Evolutionary conservation across 2,113 vertebrate species (phyloP).

Genomic region (Tinamus guttatus): DNA sequence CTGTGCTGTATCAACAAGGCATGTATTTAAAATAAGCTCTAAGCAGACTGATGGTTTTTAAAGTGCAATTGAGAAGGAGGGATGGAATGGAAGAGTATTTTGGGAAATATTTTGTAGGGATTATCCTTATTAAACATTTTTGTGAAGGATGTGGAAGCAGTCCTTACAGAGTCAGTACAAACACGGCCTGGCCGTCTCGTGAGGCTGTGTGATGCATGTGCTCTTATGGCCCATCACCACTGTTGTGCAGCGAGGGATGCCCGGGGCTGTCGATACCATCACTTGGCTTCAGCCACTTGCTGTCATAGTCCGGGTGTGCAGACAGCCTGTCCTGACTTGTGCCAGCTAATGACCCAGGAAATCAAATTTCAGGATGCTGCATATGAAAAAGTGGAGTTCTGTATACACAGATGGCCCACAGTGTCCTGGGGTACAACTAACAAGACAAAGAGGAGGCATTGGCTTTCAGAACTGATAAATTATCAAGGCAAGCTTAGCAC

Average conservation of each 20-base stretch:
- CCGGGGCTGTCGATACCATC: background rate
- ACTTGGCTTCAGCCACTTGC: fast-evolving
- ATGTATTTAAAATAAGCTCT: background rate
- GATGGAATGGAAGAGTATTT: background rate
- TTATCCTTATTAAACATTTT: background rate
- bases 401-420: too few species aligned
- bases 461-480: background rate
- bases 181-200: background rate
- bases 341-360: fast-evolving
- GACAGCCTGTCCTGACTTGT: background rate
- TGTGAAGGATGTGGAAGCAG: background rate
- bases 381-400: background rate
- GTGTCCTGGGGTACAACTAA: background rate
- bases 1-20: background rate
- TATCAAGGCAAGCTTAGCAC: background rate
- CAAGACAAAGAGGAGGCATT: background rate
- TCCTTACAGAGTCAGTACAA: background rate
- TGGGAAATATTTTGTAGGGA: background rate
- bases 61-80: background rate
- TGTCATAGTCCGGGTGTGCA: fast-evolving
- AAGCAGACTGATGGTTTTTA: background rate
- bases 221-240: fast-evolving
- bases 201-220: background rate
- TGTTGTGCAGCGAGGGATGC: fast-evolving
- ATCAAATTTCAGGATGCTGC: fast-evolving